Evolutionary conservation across 2,888 invertebrate genomes (phyloP), one percentile per base, ranked within the genome.

Genomic region (Gisinianus flammeolus): DNA sequence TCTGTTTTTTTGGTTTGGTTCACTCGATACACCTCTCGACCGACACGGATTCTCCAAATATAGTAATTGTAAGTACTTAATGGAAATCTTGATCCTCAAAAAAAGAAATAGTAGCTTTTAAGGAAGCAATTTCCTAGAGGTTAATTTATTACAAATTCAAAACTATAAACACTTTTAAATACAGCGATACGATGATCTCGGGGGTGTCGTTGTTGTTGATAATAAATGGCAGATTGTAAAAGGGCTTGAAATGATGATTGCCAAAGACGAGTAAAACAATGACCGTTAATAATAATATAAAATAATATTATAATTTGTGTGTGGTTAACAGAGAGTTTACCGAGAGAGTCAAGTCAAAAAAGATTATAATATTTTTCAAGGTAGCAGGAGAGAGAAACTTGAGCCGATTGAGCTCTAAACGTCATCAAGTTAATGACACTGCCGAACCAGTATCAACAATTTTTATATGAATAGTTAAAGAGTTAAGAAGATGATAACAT

Each of bases 341-440:
- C 5, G 22, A 62, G 0, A 62, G 28, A 28, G 26, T 24, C 26
- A 62, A 62, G 26, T 54, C 54, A 54, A 54, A 54, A n/a, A 54
- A n/a, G 54, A 54, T 44, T 10, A n/a, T 58, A 8, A 58, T n/a
- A 58, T n/a, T 24, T 10, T 22, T n/a, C 19, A 8, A 67, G 22
- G n/a, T 3, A 16, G 68, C 22, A n/a, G 26, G n/a, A 24, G 35
- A 35, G 31, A 67, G 68, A 68, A 68, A 68, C 68, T 68, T 33
- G 68, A 68, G 33, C 33, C 44, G 67, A 19, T 67, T 44, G 33
- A 33, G 44, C 35, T 24, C 68, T 22, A 44, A 68, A 35, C 68
- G 68, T 68, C 68, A 68, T 19, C 68, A 68, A 68, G 44, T 68
- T 68, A 68, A 68, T 68, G 68, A 68, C 68, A 68, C 68, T 68